These are phyloP conservation scores for Clytia hemisphaerica DNA, from an alignment of 30 jellyfish, hydroid and myxozoan species.

Conservation along the genomic window DNA sequence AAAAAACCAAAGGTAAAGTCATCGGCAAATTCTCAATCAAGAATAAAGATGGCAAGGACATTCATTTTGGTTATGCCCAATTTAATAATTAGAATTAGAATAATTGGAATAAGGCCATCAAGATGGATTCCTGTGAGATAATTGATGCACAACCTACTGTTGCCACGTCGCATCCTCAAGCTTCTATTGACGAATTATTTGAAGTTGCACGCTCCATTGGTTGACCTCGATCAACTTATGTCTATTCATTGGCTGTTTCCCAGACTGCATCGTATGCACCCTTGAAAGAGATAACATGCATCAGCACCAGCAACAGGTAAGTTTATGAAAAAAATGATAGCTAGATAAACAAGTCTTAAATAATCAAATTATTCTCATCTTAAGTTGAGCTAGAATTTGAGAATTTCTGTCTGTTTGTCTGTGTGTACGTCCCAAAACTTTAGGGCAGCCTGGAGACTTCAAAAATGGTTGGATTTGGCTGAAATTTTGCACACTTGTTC, in stretches of 20 bases:
- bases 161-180: not conserved
- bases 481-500: too few relatives aligned
- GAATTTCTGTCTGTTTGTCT: too few relatives aligned
- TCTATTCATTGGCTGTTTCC: constrained; percentile 10
- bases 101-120: constrained; percentile 1
- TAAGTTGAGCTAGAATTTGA: too few relatives aligned
- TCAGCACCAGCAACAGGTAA: constrained; percentile 1
- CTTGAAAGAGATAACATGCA: not conserved
- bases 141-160: constrained; percentile 5
- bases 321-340: too few relatives aligned
- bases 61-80: constrained; percentile 15
- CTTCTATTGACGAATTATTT: constrained; percentile 4
- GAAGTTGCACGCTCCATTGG: constrained; percentile 15
- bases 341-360: too few relatives aligned
- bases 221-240: constrained; percentile 19
- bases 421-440: too few relatives aligned
- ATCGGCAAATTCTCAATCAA: not conserved
- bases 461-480: too few relatives aligned
- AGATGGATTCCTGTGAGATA: constrained; percentile 5
- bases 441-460: too few relatives aligned
- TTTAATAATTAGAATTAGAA: not conserved
- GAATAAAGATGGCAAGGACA: not conserved
- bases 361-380: too few relatives aligned
- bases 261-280: not conserved
- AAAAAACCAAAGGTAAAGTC: not conserved